Percentiles rank a stretch among this genome's conserved stretches.
phyloP scores from a whole-genome alignment of 2,113 vertebrate genomes.

The Numida meleagris region DNA sequence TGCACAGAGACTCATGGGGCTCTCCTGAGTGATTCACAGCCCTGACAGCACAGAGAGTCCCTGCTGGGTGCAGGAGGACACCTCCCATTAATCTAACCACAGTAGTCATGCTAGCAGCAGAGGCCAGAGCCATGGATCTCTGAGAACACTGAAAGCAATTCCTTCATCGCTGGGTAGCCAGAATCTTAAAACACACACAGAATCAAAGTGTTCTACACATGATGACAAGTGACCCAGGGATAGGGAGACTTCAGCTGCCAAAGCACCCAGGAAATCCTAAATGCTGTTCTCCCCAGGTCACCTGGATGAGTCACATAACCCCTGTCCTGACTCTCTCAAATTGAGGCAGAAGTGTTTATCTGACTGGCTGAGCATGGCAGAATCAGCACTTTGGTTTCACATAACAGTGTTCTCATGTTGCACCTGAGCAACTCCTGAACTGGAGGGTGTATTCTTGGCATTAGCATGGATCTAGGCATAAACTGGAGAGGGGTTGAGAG shows the following conservation, averaged over 20 bases:
- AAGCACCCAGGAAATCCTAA: not conserved
- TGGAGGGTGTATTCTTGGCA: not conserved
- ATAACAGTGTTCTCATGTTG: not conserved
- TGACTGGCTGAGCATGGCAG: not conserved
- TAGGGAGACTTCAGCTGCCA: not conserved
- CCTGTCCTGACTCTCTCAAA: not conserved
- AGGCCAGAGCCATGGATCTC: not conserved
- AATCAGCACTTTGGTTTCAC: not conserved
- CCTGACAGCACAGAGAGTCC: not conserved
- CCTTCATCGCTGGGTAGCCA: not conserved
- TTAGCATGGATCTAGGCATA: not conserved
- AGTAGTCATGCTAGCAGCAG: not conserved
- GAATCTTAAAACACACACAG: not conserved
- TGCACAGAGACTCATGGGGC: not conserved
- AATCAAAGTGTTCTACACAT: accelerated
- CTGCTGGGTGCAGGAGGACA: not conserved
- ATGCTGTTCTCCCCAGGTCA: not conserved
- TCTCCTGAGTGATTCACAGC: not conserved
- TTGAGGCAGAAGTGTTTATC: not conserved
- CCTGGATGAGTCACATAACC: not conserved
- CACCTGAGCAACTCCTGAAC: not conserved
- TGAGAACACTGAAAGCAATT: not conserved
- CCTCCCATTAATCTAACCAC: not conserved
- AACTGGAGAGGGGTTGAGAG: not conserved
- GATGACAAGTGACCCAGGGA: not conserved